These are phyloP conservation scores for Drosophila meridiana DNA, from an alignment of 2,888 invertebrate genomes.

Conservation along the genomic window DNA sequence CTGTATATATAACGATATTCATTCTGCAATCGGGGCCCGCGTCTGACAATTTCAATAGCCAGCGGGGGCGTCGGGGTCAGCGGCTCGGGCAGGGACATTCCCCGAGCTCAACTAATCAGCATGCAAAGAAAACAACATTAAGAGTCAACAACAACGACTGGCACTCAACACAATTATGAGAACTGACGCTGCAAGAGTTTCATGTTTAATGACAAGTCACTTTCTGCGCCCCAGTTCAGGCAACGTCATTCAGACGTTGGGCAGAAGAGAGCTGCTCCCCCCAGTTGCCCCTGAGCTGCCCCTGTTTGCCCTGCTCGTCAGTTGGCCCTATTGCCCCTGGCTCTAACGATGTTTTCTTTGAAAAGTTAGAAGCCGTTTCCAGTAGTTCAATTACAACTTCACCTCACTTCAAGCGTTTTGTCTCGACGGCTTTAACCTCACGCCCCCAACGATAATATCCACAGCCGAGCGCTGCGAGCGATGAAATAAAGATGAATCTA, in stretches of 20 bases:
- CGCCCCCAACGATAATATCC: conserved; percentile 37
- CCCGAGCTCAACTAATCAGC: conserved; percentile 79
- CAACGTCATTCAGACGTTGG: conserved; percentile 58
- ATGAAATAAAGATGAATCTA: conserved; percentile 25
- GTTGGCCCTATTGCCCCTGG: conserved; percentile 32
- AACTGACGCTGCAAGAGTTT: conserved; percentile 80
- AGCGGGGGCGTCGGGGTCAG: not conserved
- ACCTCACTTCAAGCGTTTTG: conserved; percentile 73
- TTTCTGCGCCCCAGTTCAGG: conserved; percentile 79
- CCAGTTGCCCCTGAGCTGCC: not conserved
- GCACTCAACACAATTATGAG: conserved; percentile 81
- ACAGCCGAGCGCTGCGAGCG: conserved; percentile 9
- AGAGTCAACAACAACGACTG: conserved; percentile 78
- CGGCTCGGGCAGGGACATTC: conserved; percentile 57
- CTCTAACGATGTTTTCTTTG: conserved; percentile 79
- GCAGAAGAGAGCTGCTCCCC: not conserved
- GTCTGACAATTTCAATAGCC: conserved; percentile 53
- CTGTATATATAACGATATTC: conserved; percentile 72
- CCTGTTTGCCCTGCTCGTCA: not conserved
- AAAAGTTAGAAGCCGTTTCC: conserved; percentile 78
- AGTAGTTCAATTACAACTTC: conserved; percentile 80
- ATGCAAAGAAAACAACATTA: conserved; percentile 81
- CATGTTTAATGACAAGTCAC: conserved; percentile 80
- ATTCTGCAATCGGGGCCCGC: conserved; percentile 67
- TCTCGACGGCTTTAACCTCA: conserved; percentile 33